These are phyloP conservation scores for Anableps anableps DNA, from an alignment of 2,797 vertebrate genomes.

Conservation along the genomic window DNA sequence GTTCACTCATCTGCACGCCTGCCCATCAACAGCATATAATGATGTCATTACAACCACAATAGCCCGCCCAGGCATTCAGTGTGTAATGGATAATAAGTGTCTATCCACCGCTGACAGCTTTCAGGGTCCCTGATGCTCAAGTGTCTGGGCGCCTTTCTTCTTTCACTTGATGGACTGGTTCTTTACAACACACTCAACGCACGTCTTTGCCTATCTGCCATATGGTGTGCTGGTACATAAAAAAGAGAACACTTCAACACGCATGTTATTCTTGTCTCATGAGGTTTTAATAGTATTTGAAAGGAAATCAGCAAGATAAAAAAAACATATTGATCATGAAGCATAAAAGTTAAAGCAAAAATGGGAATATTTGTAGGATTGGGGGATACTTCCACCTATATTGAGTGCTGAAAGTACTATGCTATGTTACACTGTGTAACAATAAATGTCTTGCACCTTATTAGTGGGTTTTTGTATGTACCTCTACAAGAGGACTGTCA, in stretches of 20 bases:
- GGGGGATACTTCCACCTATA: neutral
- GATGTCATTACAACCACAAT: slow-evolving; percentile 44
- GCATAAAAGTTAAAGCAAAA: neutral
- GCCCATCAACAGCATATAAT: slow-evolving; percentile 36
- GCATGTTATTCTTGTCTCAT: slow-evolving; percentile 36
- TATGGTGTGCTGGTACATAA: slow-evolving; percentile 74
- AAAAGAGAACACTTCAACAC: slow-evolving; percentile 42
- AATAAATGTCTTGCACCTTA: neutral
- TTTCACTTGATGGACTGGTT: slow-evolving; percentile 66
- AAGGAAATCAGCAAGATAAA: neutral
- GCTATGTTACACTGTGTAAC: no score
- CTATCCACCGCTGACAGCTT: slow-evolving; percentile 58
- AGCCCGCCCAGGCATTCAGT: slow-evolving; percentile 44
- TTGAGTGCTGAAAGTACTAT: neutral
- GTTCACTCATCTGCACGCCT: slow-evolving; percentile 10
- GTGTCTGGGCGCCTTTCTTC: slow-evolving; percentile 68
- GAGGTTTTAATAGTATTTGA: slow-evolving; percentile 9
- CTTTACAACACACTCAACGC: slow-evolving; percentile 46
- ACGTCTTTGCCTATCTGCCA: slow-evolving; percentile 76
- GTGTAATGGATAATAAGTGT: slow-evolving; percentile 43
- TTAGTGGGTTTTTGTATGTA: neutral
- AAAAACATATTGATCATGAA: neutral
- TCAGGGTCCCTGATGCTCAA: slow-evolving; percentile 57
- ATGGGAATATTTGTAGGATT: neutral
- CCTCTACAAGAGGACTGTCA: neutral